Evolutionary conservation across 2,797 vertebrate genomes (phyloP), one percentile per base, ranked within the genome.

Genomic region (Halcyon leucocephala): DNA sequence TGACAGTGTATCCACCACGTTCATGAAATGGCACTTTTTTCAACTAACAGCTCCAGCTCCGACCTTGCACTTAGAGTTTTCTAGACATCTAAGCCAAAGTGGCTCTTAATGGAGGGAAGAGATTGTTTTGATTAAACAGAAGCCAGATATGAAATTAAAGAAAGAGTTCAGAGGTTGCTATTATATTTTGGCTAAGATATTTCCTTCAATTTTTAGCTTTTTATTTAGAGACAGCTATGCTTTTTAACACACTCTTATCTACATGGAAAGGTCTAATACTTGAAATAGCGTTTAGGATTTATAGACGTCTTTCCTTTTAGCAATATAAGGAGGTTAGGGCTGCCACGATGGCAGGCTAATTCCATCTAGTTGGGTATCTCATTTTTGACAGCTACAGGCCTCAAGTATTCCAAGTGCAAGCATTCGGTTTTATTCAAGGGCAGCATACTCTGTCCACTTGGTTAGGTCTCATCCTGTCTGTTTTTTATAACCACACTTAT

Each of bases 81-180:
- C 65, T 86, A n/a, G 51, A 94, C 26, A 93, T 88, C 58, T 69
- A 92, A 97, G 97, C 78, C 93, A 97, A 95, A 97, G 74, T 95
- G 84, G 82, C 80, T 96, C 97, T 96, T 96, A 94, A 78, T 65
- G 65, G 58, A 71, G 41, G 67, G 61, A 92, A 72, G 91, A 96
- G 76, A 94, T 86, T 66, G 90, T 96, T 97, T 97, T 89, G 86
- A 94, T 97, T 94, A 95, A 92, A 96, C 93, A 90, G 76, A 93
- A 96, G 87, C 49, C 91, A 97, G 91, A 94, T 82, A 94, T 57
- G 80, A 91, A 96, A 82, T 91, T 94, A 92, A 92, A 95, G 86
- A 31, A 70, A 57, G 74, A 62, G 90, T 91, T 95, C 93, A 97
- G 77, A 93, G 73, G 72, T 76, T 71, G 78, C 69, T 66, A 58